Conservation (phyloP, 92 coral and sea anemone genomes). For the Paramuricea clavata region DNA sequence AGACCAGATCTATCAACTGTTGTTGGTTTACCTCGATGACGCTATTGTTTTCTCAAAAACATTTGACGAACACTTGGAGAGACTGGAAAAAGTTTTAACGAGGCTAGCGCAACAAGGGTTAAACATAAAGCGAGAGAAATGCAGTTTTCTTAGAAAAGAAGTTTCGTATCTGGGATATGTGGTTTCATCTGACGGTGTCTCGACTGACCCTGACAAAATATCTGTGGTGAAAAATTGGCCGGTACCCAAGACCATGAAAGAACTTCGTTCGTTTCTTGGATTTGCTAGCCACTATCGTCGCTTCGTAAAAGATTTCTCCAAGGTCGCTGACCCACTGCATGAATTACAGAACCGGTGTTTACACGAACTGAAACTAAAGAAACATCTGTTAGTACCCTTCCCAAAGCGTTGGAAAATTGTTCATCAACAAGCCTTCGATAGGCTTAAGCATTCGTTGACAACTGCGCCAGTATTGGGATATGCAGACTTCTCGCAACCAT, state of each 20-base stretch:
- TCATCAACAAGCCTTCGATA: constrained; percentile 39
- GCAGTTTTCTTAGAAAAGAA: constrained; percentile 29
- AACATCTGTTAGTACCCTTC: constrained; percentile 44
- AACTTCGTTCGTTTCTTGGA: constrained; percentile 38
- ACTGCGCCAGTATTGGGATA: constrained; percentile 37
- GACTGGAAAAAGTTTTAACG: constrained; percentile 37
- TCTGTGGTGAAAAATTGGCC: constrained; percentile 18
- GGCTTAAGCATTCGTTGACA: constrained; percentile 5
- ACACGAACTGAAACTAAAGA: constrained; percentile 42
- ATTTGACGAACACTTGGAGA: constrained; percentile 41
- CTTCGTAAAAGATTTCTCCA: constrained; percentile 29
- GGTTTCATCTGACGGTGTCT: constrained; percentile 37
- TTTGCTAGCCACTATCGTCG: constrained; percentile 35
- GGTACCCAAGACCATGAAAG: constrained; percentile 22
- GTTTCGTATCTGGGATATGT: too few relatives aligned
- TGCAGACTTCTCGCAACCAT: constrained; percentile 28
- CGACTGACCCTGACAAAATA: constrained; percentile 44
- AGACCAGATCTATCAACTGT: constrained; percentile 65
- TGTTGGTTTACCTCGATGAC: constrained; percentile 60
- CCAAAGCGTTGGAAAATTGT: constrained; percentile 43
- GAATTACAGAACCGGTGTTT: constrained; percentile 38
- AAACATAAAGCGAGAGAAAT: constrained; percentile 33
- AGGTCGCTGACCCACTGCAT: constrained; percentile 30
- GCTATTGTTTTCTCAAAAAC: constrained; percentile 38
- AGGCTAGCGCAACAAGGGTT: constrained; percentile 36